Percentiles rank a stretch among this genome's conserved stretches.
Evolutionary conservation across 1,140 invertebrate genomes (phyloP).

Genomic region (Adoxophyes honmai): DNA sequence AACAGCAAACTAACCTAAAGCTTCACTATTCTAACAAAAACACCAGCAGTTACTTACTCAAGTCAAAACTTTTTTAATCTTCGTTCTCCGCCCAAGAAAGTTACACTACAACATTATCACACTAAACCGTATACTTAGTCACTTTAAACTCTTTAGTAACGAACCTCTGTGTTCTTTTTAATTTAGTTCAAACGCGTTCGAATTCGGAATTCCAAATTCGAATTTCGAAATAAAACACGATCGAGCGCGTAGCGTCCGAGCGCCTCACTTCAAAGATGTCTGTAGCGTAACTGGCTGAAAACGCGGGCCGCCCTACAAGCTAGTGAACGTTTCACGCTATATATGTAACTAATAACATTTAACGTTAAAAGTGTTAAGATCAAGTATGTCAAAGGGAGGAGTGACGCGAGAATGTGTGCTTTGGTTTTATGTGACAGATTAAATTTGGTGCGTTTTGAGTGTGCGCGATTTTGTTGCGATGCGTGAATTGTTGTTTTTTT

Average conservation of each 20-base stretch:
- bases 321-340: no score
- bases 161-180: not conserved
- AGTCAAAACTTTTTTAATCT: conserved; percentile 10
- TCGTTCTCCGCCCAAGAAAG: not conserved
- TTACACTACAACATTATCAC: conserved; percentile 5
- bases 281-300: not conserved
- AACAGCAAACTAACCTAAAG: no score
- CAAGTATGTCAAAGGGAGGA: no score
- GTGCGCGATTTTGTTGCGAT: no score
- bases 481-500: no score
- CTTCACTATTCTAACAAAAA: no score
- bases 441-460: no score
- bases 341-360: no score
- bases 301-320: not conserved
- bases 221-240: not conserved
- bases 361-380: no score
- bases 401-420: no score
- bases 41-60: not conserved
- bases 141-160: not conserved
- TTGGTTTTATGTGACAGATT: no score
- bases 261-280: not conserved
- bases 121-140: conserved; percentile 1
- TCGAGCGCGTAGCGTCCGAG: not conserved
- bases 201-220: conserved; percentile 1
- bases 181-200: not conserved